These are phyloP conservation scores for Coregonus suidteri DNA, from an alignment of 2,797 vertebrate species.

Conservation along the genomic window DNA sequence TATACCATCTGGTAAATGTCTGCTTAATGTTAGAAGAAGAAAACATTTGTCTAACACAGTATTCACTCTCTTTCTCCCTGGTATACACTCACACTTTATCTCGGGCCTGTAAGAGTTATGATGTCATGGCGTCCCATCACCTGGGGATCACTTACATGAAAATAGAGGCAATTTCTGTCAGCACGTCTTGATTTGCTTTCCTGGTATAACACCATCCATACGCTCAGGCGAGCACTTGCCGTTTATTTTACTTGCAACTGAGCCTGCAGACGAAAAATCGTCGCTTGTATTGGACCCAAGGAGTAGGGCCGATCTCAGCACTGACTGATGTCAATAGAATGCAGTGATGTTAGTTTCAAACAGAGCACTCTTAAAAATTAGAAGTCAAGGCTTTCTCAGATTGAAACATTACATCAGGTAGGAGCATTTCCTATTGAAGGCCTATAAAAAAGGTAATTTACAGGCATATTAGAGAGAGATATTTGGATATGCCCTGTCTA, in stretches of 20 bases:
- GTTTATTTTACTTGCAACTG: slow-evolving; percentile 59
- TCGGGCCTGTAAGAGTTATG: slow-evolving; percentile 65
- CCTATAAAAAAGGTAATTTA: no score
- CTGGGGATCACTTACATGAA: slow-evolving; percentile 73
- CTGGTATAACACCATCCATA: slow-evolving; percentile 42
- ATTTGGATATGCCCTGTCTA: neutral
- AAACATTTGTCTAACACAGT: slow-evolving; percentile 56
- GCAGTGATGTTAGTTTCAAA: slow-evolving; percentile 39
- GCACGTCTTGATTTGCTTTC: slow-evolving; percentile 41
- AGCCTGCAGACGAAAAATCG: slow-evolving; percentile 47
- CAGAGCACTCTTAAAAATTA: slow-evolving; percentile 23
- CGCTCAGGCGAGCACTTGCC: slow-evolving; percentile 21
- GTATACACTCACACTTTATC: slow-evolving; percentile 53
- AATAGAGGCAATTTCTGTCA: slow-evolving; percentile 69
- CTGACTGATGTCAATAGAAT: slow-evolving; percentile 18
- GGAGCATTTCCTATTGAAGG: neutral
- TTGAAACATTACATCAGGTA: neutral
- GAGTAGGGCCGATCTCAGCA: slow-evolving; percentile 16
- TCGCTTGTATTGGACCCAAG: slow-evolving; percentile 29
- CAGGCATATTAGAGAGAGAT: neutral
- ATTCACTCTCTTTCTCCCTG: slow-evolving; percentile 14
- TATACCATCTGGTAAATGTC: slow-evolving; percentile 81
- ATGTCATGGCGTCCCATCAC: slow-evolving; percentile 67
- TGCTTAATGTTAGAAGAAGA: slow-evolving; percentile 68
- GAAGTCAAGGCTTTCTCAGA: neutral